Conservation (phyloP, 1,140 invertebrate species). For the Popillia japonica region DNA sequence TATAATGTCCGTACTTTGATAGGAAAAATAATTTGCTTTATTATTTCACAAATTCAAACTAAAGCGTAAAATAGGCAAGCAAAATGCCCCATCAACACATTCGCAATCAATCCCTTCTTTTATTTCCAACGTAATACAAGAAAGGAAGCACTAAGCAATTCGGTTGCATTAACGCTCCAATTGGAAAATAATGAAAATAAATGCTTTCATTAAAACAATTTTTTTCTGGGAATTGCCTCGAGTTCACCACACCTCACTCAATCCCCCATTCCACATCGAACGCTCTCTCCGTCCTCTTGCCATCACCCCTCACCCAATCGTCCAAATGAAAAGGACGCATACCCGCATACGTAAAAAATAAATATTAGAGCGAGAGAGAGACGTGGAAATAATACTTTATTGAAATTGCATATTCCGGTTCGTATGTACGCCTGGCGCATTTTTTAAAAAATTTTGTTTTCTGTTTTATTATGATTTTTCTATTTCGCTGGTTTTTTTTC, state of each 20-base stretch:
- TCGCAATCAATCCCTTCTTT: background rate
- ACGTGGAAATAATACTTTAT: background rate
- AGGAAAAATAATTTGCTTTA: too few species aligned
- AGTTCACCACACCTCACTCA: background rate
- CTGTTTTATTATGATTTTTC: constrained; percentile 7
- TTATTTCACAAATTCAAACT: too few species aligned
- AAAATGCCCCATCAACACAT: background rate
- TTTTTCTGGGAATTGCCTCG: constrained; percentile 8
- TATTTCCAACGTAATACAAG: background rate
- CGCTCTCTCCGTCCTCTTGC: background rate
- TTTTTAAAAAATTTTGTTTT: background rate
- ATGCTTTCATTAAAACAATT: constrained; percentile 12
- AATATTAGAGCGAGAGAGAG: background rate
- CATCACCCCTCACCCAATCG: background rate
- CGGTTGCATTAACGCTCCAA: constrained; percentile 1
- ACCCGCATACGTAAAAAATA: background rate
- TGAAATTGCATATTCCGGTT: background rate
- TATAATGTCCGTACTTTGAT: too few species aligned
- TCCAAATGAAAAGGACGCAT: background rate
- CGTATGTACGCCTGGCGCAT: background rate
- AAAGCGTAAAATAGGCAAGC: too few species aligned
- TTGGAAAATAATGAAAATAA: constrained; percentile 7
- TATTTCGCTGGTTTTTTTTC: background rate
- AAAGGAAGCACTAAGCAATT: background rate
- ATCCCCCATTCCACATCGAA: background rate